Percentiles rank a stretch among this genome's conserved stretches.
These are phyloP conservation scores for Crotalus viridis DNA, from an alignment of 2,113 vertebrate species.

Conservation along the genomic window DNA sequence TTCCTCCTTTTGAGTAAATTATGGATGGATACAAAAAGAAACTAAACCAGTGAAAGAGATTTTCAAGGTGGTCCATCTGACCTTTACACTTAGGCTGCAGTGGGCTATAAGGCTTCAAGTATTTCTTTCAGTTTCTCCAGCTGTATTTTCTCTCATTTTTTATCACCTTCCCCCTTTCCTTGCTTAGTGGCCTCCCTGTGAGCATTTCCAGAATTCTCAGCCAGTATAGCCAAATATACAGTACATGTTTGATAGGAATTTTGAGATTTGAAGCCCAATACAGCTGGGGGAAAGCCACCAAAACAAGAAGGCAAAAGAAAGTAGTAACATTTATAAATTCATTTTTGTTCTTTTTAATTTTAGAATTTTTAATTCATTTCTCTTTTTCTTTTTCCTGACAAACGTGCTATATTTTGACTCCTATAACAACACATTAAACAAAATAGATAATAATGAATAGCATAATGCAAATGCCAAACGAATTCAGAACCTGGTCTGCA, in stretches of 20 bases:
- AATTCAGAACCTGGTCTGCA: neutral
- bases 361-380: neutral
- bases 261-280: neutral
- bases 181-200: neutral
- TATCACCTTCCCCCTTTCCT: neutral
- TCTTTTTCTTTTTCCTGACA: neutral
- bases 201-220: neutral
- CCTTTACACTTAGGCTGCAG: neutral
- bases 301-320: neutral
- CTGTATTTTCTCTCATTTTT: neutral
- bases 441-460: neutral
- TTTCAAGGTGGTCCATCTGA: conserved; percentile 28
- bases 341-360: neutral
- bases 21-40: conserved; percentile 26
- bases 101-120: neutral
- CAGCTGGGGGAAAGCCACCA: neutral
- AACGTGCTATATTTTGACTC: neutral
- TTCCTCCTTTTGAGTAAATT: conserved; percentile 35
- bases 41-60: conserved; percentile 23
- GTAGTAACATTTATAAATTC: neutral
- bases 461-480: neutral
- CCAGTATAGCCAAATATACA: neutral
- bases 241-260: neutral
- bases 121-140: neutral
- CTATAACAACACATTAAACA: neutral